phyloP scores from a whole-genome alignment of 2,888 invertebrate species.

The Arctia plantaginis region DNA sequence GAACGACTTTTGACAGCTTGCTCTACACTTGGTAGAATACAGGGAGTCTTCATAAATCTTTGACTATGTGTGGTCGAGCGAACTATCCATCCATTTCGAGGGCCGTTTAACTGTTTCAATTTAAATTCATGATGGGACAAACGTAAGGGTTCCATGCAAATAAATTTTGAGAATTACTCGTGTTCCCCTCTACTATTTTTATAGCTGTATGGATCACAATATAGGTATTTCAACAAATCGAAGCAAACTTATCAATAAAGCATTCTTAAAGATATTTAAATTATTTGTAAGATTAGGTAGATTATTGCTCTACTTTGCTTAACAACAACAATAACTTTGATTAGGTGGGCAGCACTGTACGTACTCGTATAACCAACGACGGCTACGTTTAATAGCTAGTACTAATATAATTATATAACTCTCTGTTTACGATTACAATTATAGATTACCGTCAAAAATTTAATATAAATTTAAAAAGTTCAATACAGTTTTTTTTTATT shows the following conservation, averaged over 20 bases:
- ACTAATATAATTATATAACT: neutral
- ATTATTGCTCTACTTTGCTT: neutral
- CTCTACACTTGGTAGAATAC: neutral
- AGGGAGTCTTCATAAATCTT: neutral
- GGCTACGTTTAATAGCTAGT: too few species aligned
- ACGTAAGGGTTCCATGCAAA: neutral
- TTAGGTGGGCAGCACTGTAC: too few species aligned
- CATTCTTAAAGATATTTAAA: neutral
- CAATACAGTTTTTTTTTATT: too few species aligned
- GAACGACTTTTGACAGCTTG: neutral
- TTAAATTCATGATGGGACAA: neutral
- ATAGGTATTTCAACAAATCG: neutral
- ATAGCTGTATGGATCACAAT: neutral
- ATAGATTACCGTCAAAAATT: too few species aligned
- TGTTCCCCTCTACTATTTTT: neutral
- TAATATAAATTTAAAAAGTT: too few species aligned
- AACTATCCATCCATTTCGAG: neutral
- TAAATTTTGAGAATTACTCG: neutral
- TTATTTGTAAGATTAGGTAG: neutral
- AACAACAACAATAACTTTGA: too few species aligned
- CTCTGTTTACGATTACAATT: too few species aligned
- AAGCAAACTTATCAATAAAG: neutral
- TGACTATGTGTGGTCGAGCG: neutral
- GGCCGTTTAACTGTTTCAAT: neutral
- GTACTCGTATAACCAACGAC: too few species aligned